Evolutionary conservation across 2,797 vertebrate species (phyloP).

Genomic region (Sciurus carolinensis): DNA sequence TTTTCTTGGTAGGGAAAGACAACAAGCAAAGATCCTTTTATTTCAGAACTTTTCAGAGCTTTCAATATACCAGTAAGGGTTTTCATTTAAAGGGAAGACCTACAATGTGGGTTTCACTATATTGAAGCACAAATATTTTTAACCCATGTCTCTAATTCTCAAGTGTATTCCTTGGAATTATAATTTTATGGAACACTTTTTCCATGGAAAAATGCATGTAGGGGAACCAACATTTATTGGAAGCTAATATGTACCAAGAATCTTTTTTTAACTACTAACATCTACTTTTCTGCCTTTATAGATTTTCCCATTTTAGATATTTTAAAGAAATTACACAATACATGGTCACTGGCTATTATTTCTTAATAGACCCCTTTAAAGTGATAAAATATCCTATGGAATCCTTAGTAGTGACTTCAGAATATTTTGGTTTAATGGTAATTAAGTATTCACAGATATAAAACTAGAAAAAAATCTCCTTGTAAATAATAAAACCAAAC

Average conservation of each 20-base stretch:
- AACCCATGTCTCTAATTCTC: background rate
- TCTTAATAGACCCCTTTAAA: constrained; percentile 25
- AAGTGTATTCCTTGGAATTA: background rate
- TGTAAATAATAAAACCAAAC: constrained; percentile 16
- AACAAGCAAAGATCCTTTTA: background rate
- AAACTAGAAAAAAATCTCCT: background rate
- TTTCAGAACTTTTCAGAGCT: background rate
- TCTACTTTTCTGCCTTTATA: background rate
- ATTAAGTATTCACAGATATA: background rate
- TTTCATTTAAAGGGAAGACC: background rate
- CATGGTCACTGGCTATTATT: background rate
- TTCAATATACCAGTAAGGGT: background rate
- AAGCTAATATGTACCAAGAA: background rate
- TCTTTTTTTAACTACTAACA: no score
- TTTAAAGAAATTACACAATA: background rate
- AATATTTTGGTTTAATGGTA: constrained; percentile 18
- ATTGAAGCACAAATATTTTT: background rate
- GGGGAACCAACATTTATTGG: background rate
- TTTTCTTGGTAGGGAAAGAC: background rate
- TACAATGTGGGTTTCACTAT: no score
- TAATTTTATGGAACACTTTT: background rate
- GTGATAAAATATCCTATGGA: background rate
- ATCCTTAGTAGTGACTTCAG: background rate
- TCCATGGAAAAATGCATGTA: background rate
- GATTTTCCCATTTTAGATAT: no score